Evolutionary conservation across 2,113 vertebrate genomes (phyloP).

Genomic region (Perca flavescens): DNA sequence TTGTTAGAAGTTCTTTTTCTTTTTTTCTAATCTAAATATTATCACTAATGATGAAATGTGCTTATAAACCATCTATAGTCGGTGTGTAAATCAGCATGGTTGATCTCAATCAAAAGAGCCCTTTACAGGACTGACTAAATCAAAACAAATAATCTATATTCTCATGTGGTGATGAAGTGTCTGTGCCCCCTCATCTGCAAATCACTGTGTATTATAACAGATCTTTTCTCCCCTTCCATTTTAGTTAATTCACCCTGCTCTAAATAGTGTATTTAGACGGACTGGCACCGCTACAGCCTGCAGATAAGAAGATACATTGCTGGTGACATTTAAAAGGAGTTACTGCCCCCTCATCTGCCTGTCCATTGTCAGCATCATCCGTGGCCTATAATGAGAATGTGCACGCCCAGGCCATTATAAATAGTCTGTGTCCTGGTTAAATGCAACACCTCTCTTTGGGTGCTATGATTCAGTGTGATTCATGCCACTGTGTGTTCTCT

Average conservation of each 20-base stretch:
- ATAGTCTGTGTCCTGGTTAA: conserved; percentile 81
- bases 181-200: conserved; percentile 27
- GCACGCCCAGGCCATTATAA: conserved; percentile 79
- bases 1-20: conserved; percentile 19
- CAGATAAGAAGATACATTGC: conserved; percentile 70
- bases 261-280: conserved; percentile 57
- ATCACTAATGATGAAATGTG: neutral
- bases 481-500: conserved; percentile 74
- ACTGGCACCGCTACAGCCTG: conserved; percentile 28
- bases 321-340: conserved; percentile 77
- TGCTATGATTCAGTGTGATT: conserved; percentile 84
- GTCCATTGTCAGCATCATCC: conserved; percentile 73
- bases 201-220: conserved; percentile 18
- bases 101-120: neutral
- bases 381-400: conserved; percentile 78
- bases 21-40: neutral
- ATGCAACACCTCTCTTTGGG: conserved; percentile 82
- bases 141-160: neutral
- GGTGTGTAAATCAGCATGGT: neutral
- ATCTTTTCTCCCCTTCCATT: conserved; percentile 15
- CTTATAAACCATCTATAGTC: neutral
- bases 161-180: conserved; percentile 6
- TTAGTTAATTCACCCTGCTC: conserved; percentile 41
- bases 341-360: conserved; percentile 71
- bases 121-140: neutral